Evolutionary conservation across 2,797 vertebrate genomes (phyloP), one percentile per base, ranked within the genome.

Genomic region (Siniperca scherzeri): DNA sequence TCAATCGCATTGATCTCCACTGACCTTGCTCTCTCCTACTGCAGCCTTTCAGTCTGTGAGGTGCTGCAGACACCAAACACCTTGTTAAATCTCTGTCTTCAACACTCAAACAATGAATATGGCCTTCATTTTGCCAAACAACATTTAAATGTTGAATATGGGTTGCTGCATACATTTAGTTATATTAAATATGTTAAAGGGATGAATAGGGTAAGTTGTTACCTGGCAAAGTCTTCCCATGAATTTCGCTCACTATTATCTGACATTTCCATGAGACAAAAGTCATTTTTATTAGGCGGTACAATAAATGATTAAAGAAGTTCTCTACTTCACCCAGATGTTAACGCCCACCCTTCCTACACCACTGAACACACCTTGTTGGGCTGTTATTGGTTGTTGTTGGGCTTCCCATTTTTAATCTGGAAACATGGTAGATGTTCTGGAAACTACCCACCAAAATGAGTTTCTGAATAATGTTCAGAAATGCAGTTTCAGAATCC

Each of bases 1-100:
- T 90, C 83, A 84, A 78, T 85, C 13, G 17, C 68, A 87, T 83
- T 83, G 91, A 91, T 87, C 69, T 52, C 27, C 50, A 0, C 38
- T 84, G 88, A 92, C 87, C 86, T 84, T 76, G 71, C 25, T 27
- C 52, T 82, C n/a, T 61, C 38, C 57, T 77, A 13, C 64, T 11
- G 68, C 69, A 69, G 75, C 42, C 61, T 68, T 67, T 75, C 61
- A 53, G 50, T 36, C 44, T 42, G 42, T 53, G 48, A 68, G 19
- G 7, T 40, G 25, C 61, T 77, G 71, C 64, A 59, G 56, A 60
- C 70, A 33, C 40, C 21, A 6, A 61, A 52, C 56, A 76, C 44
- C 57, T 80, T 22, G 44, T 85, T 53, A 64, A 66, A 66, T 33
- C 22, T 30, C 19, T 74, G 27, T n/a, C 46, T 79, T 46, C 52